Evolutionary conservation across 2,113 vertebrate genomes (phyloP).

Genomic region (Gymnogyps californianus): DNA sequence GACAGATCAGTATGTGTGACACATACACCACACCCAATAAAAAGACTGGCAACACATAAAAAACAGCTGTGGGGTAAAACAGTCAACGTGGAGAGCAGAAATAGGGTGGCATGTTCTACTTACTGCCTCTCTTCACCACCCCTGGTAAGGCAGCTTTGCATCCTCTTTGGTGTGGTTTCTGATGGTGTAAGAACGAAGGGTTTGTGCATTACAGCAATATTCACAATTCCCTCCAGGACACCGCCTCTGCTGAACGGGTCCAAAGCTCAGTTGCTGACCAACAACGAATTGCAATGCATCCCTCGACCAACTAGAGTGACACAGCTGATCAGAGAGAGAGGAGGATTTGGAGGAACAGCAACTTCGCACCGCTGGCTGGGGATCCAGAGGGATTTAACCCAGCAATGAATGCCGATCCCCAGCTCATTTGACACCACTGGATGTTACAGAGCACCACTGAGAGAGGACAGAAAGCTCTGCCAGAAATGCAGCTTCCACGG

Average conservation of each 20-base stretch:
- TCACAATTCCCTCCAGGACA: neutral
- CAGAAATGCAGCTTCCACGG: neutral
- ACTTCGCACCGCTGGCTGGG: neutral
- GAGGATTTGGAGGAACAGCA: neutral
- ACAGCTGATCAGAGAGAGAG: neutral
- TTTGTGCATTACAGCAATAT: neutral
- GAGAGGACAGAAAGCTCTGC: neutral
- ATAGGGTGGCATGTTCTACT: neutral
- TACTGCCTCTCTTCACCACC: neutral
- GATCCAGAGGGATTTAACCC: neutral
- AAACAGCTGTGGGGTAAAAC: neutral
- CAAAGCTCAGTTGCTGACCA: neutral
- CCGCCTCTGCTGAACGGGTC: fast-evolving
- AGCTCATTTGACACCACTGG: fast-evolving
- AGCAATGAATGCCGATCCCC: fast-evolving
- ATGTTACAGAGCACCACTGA: neutral
- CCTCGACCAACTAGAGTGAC: fast-evolving
- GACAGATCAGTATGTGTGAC: neutral
- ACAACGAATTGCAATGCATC: neutral
- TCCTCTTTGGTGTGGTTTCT: neutral
- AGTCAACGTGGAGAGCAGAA: neutral
- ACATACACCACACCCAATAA: neutral
- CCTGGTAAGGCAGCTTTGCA: neutral
- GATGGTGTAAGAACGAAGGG: neutral
- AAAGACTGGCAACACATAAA: neutral